Evolutionary conservation across 2,797 vertebrate genomes (phyloP), one percentile per base, ranked within the genome.

Genomic region (Eurystomus glaucurus): DNA sequence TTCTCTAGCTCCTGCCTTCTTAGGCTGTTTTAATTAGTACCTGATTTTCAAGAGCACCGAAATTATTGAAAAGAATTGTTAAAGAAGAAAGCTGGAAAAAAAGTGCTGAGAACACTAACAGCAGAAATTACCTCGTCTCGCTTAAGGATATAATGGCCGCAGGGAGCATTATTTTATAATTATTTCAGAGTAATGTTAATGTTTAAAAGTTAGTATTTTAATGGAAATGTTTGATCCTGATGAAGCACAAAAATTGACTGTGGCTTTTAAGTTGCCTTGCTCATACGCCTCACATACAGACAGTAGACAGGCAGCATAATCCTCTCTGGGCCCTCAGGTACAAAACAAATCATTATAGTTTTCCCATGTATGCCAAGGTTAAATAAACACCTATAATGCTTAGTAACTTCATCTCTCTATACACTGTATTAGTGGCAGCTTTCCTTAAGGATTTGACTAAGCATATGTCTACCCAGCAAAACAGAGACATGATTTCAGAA

Each of bases 171-270:
- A 93, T 95, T 96, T 97, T 87, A 87, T 97, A 96, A 96, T 97
- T 97, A 97, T 97, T 97, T 97, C 90, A 80, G 93, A 78, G 54
- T 91, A 94, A 98, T 95, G 88, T 87, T 90, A 95, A 92, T 88
- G 62, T 97, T 95, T 96, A 65, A 87, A 97, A 97, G 80, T 93
- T 96, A 84, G 82, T 93, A 75, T 85, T 97, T 95, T 95, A 97
- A 98, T 93, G 83, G 52, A 95, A 96, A 64, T 91, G 85, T 97
- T 96, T 98, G 95, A 96, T 96, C 88, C 95, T 77, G 77, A 71
- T 58, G 87, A 92, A 92, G 55, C 35, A 51, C 64, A 80, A 61
- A 96, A 97, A 97, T 77, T 93, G 81, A 37, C 60, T 88, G 22
- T 82, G 46, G 29, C 79, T 97, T 97, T 95, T 85, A 96, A 93